Base-by-base conservation (phyloP, 2,797 vertebrate genomes). In the Diceros bicornis region DNA sequence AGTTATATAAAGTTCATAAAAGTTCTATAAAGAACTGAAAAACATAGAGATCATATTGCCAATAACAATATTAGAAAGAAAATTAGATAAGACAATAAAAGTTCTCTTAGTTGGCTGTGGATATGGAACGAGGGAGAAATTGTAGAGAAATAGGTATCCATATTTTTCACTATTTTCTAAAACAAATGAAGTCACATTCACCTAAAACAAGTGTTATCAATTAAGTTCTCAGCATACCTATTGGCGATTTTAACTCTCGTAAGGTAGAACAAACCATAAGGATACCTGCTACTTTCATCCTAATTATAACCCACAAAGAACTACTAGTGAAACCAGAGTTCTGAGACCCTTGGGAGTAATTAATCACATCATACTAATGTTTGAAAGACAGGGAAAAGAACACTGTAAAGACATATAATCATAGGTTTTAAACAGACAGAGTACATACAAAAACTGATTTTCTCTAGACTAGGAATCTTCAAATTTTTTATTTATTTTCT, bases 271-370 rank as follows among this genome's bases (percentile, higher is more conserved):
- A 77, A 89, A 86, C n/a, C 34, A 88, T 57, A 18, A 92, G 37
- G 17, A 47, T n/a, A 93, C 29, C 44, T 82, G 34, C 4, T 57
- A 92, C 27, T 78, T 52, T 79, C 27, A 41, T 86, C 50, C 62
- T 86, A 89, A 89, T 50, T 87, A 85, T 69, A 95, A 79, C 25
- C 29, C 68, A 94, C 57, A 50, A 89, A 85, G n/a, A 85, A 72
- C 61, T 59, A 41, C 20, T 41, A 59, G 32, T 61, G 5, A 97
- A 96, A 81, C 18, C 66, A 50, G n/a, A 96, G 89, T 52, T 89
- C 74, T 95, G 78, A 93, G 20, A 91, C 8, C 25, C 66, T 66
- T 91, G 50, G 32, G 20, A 95, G 18, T 84, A 96, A 87, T 57
- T 34, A 94, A 77, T 85, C 41, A 84, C 13, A 85, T 68, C 47